phyloP scores from a whole-genome alignment of 2,797 vertebrate genomes.

The Lithobates pipiens region DNA sequence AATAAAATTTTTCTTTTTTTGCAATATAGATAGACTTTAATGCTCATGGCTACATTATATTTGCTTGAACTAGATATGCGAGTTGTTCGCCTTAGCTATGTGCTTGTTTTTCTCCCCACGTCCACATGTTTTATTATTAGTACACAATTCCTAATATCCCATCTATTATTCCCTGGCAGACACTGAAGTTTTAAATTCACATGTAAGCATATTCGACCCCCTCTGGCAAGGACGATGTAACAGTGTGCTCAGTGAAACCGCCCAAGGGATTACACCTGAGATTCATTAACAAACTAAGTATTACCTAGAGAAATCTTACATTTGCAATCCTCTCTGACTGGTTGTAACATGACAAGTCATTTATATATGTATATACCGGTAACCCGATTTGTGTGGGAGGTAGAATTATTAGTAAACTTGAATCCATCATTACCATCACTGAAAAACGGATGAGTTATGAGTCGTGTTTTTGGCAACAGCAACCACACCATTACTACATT shows the following conservation, averaged over 20 bases:
- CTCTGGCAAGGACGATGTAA: constrained; percentile 79
- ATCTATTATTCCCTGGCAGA: constrained; percentile 1
- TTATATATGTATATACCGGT: constrained; percentile 58
- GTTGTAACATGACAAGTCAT: constrained; percentile 73
- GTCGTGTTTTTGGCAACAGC: constrained; percentile 53
- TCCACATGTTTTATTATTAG: constrained; percentile 2
- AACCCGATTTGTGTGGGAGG: constrained; percentile 47
- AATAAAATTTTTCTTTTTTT: too few relatives aligned
- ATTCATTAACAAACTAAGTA: constrained; percentile 76
- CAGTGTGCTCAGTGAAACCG: constrained; percentile 75
- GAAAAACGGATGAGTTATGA: constrained; percentile 41
- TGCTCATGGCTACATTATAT: too few relatives aligned
- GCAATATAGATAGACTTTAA: neutral
- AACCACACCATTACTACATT: constrained; percentile 45
- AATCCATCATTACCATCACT: constrained; percentile 52
- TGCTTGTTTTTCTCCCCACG: neutral
- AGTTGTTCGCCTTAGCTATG: neutral
- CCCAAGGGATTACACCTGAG: constrained; percentile 89
- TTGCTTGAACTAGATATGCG: neutral
- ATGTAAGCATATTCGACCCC: constrained; percentile 79
- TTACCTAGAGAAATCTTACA: constrained; percentile 72
- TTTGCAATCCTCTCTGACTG: constrained; percentile 71
- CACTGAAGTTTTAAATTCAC: constrained; percentile 13
- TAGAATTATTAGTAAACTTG: constrained; percentile 57
- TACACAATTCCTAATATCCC: constrained; percentile 22